Base-by-base conservation (phyloP, 2,113 vertebrate genomes). In the Cyphotilapia sp. region DNA sequence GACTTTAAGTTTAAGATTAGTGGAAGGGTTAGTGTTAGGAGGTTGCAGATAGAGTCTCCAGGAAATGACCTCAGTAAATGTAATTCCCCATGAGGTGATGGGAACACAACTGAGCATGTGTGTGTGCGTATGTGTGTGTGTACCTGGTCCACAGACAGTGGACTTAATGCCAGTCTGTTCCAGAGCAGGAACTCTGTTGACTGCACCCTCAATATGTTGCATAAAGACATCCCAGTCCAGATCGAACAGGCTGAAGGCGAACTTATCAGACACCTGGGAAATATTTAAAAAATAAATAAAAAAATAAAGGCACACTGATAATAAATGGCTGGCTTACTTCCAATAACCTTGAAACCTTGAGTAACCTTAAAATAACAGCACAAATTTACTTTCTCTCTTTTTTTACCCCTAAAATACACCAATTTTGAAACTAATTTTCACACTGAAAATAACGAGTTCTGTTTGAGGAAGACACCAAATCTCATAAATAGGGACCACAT, bases 191-290 rank as follows among this genome's bases (percentile, higher is more conserved):
- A 99, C 97, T 19, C 99, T 96, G 94, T 98, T 97, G 86, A 99
- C 53, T 8, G 98, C 98, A 0, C 98, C 99, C 47, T 98, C 97
- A 0, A 99, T 98, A 89, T 99, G 97, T 78, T 98, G 98, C 89
- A 91, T 97, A 93, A 99, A 99, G 24, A 99, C 97, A 5, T 99
- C 98, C 99, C 99, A 99, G 93, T 99, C 97, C 96, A 99, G 94
- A 89, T 99, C 98, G 87, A 99, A 99, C 84, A 99, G 97, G 87
- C 99, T 97, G 86, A 99, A 99, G 85, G 98, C 97, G 92, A 99
- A 99, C 51, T 97, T 97, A 87, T 99, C 98, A 0, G 97, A 98
- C 5, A 99, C 97, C 99, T 99, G 88, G 54, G 7, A 84, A 74
- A 88, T 7, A 69, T 87, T 5, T 69, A 66, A 78, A 5, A 63